phyloP scores from a whole-genome alignment of 2,113 vertebrate genomes.

The Eleginops maclovinus region DNA sequence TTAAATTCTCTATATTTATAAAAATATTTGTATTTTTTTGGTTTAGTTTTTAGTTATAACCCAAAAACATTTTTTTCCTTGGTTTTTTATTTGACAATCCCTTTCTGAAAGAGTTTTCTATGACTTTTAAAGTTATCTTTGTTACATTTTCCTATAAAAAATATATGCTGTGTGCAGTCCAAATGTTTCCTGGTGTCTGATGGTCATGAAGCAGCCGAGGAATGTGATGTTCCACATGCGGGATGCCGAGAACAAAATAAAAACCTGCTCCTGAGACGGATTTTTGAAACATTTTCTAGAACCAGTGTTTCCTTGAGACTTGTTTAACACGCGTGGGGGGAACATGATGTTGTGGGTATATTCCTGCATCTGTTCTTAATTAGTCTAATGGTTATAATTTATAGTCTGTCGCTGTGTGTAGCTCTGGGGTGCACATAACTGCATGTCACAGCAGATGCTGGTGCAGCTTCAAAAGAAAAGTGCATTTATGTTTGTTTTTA shows the following conservation, averaged over 20 bases:
- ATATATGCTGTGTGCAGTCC: background rate
- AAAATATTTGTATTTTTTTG: no score
- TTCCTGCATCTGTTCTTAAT: constrained; percentile 35
- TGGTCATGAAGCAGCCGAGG: constrained; percentile 25
- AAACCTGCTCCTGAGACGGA: background rate
- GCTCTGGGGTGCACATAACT: background rate
- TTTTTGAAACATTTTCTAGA: background rate
- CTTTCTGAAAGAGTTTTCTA: no score
- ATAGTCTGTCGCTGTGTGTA: constrained; percentile 2
- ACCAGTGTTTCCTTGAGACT: background rate
- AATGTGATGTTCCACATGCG: constrained; percentile 4
- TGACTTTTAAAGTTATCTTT: constrained; percentile 9
- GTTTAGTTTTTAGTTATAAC: no score
- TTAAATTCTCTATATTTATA: no score
- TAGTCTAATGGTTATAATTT: constrained; percentile 20
- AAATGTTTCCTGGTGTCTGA: constrained; percentile 3
- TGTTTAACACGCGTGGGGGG: background rate
- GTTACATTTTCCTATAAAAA: no score
- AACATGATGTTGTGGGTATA: constrained; percentile 7
- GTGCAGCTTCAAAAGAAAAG: background rate
- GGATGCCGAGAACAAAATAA: constrained; percentile 18
- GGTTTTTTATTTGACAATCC: no score
- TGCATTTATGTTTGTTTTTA: background rate
- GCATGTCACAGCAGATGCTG: constrained; percentile 1
- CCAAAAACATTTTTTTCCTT: no score